Conservation (phyloP, 2,113 vertebrate species). For the Stercorarius parasiticus region DNA sequence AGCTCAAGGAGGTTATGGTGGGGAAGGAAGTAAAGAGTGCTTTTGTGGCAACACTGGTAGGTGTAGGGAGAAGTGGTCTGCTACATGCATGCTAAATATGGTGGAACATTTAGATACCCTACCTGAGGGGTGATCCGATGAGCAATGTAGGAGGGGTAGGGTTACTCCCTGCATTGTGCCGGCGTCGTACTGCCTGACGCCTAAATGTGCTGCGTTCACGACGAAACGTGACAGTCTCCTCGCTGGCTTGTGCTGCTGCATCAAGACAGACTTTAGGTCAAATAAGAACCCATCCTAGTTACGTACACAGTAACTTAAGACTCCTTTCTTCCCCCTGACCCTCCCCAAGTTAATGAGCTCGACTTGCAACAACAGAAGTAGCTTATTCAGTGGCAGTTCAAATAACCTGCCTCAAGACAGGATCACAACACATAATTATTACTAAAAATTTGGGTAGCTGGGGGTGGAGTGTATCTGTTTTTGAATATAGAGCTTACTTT, state of each 20-base stretch:
- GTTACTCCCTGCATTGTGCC: constrained; percentile 99
- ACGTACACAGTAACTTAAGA: constrained; percentile 68
- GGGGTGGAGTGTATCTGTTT: not conserved
- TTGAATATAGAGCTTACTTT: not conserved
- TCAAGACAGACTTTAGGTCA: constrained; percentile 86
- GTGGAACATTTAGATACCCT: constrained; percentile 80
- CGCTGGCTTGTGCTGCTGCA: constrained; percentile 89
- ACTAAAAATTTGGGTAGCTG: not conserved
- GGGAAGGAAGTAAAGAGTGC: constrained; percentile 45
- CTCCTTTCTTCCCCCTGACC: constrained; percentile 62
- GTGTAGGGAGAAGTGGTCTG: constrained; percentile 50
- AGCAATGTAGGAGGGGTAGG: constrained; percentile 95
- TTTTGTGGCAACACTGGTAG: constrained; percentile 54
- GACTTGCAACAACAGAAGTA: constrained; percentile 20
- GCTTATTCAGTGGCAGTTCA: not conserved
- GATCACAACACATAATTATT: not conserved
- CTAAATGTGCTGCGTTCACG: constrained; percentile 99
- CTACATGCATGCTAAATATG: constrained; percentile 76
- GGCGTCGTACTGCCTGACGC: constrained; percentile 96
- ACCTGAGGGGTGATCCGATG: constrained; percentile 99
- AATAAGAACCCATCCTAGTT: constrained; percentile 75
- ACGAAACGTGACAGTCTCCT: constrained; percentile 94
- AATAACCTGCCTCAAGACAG: not conserved
- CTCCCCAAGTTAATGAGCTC: constrained; percentile 44
- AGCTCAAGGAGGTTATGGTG: constrained; percentile 54